Conservation (phyloP, 2,888 invertebrate genomes). For the Conops quadrifasciatus region DNA sequence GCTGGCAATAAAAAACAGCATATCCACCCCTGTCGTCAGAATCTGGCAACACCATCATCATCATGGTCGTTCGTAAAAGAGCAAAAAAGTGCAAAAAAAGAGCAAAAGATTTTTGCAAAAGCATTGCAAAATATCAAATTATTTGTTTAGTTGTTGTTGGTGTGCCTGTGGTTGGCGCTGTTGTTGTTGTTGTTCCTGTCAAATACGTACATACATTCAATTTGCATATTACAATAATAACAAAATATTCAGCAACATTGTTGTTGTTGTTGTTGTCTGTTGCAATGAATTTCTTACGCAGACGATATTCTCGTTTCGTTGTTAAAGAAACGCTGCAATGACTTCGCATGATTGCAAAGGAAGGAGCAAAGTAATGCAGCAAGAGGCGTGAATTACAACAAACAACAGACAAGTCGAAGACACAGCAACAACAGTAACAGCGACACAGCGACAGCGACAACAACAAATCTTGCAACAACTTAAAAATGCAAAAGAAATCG, state of each 20-base stretch:
- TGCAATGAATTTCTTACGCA: constrained; percentile 1
- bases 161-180: background rate
- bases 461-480: background rate
- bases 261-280: background rate
- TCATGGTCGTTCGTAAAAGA: too few relatives aligned
- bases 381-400: background rate
- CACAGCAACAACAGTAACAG: too few relatives aligned
- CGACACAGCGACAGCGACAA: constrained; percentile 9
- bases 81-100: too few relatives aligned
- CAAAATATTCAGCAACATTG: background rate
- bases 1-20: too few relatives aligned
- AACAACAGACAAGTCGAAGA: constrained; percentile 1
- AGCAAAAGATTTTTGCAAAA: too few relatives aligned
- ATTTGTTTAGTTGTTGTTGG: background rate
- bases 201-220: background rate
- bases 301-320: too few relatives aligned
- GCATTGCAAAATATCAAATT: too few relatives aligned
- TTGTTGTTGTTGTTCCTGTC: background rate
- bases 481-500: constrained; percentile 2
- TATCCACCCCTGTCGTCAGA: too few relatives aligned
- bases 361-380: background rate
- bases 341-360: background rate
- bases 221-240: background rate
- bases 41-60: too few relatives aligned
- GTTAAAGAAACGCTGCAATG: too few relatives aligned